Conservation (phyloP, 2,888 invertebrate species). For the Arrhopalites spinosus region DNA sequence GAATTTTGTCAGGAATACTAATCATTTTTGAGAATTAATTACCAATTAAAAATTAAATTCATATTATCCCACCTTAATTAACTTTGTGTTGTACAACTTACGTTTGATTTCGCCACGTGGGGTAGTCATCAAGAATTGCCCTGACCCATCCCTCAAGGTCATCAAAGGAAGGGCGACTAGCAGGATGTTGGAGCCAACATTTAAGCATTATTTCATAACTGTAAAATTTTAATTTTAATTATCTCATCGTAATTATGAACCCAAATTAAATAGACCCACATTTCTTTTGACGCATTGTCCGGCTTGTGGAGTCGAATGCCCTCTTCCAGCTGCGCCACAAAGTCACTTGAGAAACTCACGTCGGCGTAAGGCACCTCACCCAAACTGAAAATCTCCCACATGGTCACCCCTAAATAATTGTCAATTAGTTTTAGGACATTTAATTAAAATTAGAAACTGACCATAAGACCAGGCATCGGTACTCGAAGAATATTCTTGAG, state of each 20-base stretch:
- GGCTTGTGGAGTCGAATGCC: background rate
- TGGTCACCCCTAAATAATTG: too few relatives aligned
- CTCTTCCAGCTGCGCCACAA: background rate
- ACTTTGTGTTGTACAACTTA: too few relatives aligned
- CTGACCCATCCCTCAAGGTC: background rate
- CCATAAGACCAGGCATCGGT: conserved; percentile 7
- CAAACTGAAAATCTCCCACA: conserved; percentile 1
- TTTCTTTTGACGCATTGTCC: background rate
- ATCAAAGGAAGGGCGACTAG: background rate
- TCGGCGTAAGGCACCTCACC: background rate
- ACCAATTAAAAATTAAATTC: too few relatives aligned
- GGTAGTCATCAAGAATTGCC: background rate
- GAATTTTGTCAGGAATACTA: too few relatives aligned
- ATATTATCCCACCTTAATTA: too few relatives aligned
- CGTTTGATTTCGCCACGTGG: too few relatives aligned
- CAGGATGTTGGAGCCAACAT: background rate
- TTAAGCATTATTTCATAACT: background rate
- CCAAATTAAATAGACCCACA: background rate
- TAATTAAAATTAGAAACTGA: too few relatives aligned
- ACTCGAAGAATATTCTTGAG: background rate
- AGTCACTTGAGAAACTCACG: background rate
- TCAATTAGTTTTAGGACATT: too few relatives aligned
- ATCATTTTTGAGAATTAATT: too few relatives aligned
- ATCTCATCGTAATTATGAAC: background rate
- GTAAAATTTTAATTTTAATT: too few relatives aligned